Evolutionary conservation across 2,113 vertebrate genomes (phyloP), one percentile per base, ranked within the genome.

Genomic region (Brachyhypopomus occidentalis): DNA sequence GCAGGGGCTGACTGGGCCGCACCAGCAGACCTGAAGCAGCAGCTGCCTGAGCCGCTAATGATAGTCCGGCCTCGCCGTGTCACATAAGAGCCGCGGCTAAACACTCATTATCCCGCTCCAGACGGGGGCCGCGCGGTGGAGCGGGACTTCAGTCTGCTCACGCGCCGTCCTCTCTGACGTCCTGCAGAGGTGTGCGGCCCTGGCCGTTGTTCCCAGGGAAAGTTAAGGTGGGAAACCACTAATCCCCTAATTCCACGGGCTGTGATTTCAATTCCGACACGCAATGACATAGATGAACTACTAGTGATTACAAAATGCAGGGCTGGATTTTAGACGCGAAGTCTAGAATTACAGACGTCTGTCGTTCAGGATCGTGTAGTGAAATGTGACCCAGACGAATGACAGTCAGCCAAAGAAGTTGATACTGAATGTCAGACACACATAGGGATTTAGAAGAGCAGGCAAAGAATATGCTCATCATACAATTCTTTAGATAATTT

Each of bases 41-140:
- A 89, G 83, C 85, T 91, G 86, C 87, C 86, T 89, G 90, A 90
- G 78, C 78, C 90, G 89, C 79, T 93, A 94, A 93, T 92, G 88
- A 93, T 89, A 92, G 86, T 84, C 38, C 83, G 38, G 56, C 87
- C 88, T 91, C 79, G 88, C 85, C 86, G 87, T 88, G 89, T 90
- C 86, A 88, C 87, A 82, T 89, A 88, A 87, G 85, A 85, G 71
- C 79, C 81, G 75, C 52, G 55, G 85, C 90, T 91, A 93, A 94
- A 93, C 90, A 94, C 87, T 93, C 87, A 93, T 94, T 93, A 93
- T 86, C 87, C 62, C 80, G 45, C 83, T 86, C 85, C 90, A 92
- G 91, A 91, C 90, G 90, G 91, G 86, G 86, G 90, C 83, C 84
- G 3, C 88, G 84, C 79, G 88, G 85, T 78, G 70, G 85, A 63